phyloP scores from a whole-genome alignment of 2,888 invertebrate species.

The Papilio protenor region DNA sequence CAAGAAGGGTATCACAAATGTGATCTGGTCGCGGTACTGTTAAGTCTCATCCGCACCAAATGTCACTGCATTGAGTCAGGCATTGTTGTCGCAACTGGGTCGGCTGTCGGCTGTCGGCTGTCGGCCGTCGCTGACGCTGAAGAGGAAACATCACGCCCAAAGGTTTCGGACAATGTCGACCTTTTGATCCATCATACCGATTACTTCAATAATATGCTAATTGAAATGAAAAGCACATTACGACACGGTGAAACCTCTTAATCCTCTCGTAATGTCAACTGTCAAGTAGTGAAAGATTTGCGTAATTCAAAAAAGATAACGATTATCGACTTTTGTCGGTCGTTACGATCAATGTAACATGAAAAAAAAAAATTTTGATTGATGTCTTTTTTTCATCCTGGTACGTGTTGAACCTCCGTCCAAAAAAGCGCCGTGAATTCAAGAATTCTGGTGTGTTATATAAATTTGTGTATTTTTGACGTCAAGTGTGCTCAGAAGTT shows the following conservation, averaged over 20 bases:
- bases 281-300: background rate
- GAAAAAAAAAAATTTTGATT: background rate
- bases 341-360: background rate
- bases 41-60: constrained; percentile 47
- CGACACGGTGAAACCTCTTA: background rate
- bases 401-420: background rate
- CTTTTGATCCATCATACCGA: background rate
- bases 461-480: background rate
- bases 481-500: background rate
- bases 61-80: constrained; percentile 51
- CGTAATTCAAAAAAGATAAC: background rate
- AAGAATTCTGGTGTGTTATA: background rate
- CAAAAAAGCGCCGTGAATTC: background rate
- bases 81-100: constrained; percentile 48
- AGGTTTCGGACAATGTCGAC: background rate
- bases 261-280: constrained; percentile 7
- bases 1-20: constrained; percentile 44
- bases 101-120: constrained; percentile 10
- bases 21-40: constrained; percentile 50
- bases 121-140: background rate
- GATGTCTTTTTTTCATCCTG: background rate
- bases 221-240: background rate
- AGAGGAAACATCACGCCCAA: background rate
- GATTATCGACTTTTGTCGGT: background rate
- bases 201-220: background rate